phyloP scores from a whole-genome alignment of 2,888 invertebrate genomes.

The Colostygia pectinataria region DNA sequence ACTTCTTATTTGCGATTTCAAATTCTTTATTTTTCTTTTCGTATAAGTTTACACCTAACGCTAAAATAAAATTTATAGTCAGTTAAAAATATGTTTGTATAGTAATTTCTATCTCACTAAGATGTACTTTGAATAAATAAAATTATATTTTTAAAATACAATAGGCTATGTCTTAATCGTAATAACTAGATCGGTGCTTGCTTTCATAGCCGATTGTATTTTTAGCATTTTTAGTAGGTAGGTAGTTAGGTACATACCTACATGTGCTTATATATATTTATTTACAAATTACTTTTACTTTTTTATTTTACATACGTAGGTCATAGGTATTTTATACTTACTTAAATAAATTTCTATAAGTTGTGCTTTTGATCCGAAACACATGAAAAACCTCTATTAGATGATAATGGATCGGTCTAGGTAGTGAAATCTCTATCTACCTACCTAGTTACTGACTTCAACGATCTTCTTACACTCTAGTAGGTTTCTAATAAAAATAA shows the following conservation, averaged over 20 bases:
- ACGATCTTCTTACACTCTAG: too few relatives aligned
- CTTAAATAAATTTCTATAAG: neutral
- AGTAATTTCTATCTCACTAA: slow-evolving; percentile 20
- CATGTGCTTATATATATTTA: neutral
- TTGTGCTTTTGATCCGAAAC: slow-evolving; percentile 12
- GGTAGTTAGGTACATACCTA: neutral
- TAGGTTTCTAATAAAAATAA: too few relatives aligned
- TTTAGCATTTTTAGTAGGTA: slow-evolving; percentile 1
- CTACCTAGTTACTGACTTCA: neutral
- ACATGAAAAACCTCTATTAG: too few relatives aligned
- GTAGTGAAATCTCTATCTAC: neutral
- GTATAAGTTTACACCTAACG: slow-evolving; percentile 48
- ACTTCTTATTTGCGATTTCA: slow-evolving; percentile 31
- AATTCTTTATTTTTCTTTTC: slow-evolving; percentile 44
- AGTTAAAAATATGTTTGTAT: slow-evolving; percentile 21
- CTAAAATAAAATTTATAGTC: slow-evolving; percentile 35
- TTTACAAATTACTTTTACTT: slow-evolving; percentile 10
- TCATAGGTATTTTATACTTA: too few relatives aligned
- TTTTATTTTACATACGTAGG: neutral
- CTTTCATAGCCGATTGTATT: neutral
- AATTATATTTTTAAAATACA: slow-evolving; percentile 3
- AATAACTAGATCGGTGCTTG: neutral
- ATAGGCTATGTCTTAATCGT: neutral
- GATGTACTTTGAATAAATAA: slow-evolving; percentile 2
- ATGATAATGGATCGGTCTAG: too few relatives aligned